Evolutionary conservation across 53 echinoderm and acorn worm genomes (phyloP).

Genomic region (Luidia sarsii): DNA sequence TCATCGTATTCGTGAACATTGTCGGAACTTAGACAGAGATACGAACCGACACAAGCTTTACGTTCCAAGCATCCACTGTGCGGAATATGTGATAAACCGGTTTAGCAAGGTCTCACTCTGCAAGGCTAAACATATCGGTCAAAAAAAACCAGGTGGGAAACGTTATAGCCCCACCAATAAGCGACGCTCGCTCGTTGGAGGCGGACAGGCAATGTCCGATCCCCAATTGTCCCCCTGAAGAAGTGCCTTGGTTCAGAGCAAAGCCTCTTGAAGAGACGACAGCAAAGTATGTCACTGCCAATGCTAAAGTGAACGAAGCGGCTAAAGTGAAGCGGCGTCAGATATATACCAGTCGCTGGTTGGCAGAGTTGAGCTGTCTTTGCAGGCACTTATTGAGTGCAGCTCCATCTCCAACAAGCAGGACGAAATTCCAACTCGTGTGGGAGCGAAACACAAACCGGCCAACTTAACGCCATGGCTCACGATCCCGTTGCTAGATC

Average conservation of each 20-base stretch:
- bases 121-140: background rate
- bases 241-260: constrained; percentile 23
- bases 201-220: constrained; percentile 43
- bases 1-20: constrained; percentile 23
- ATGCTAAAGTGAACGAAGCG: constrained; percentile 15
- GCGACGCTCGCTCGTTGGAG: background rate
- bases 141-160: constrained; percentile 11
- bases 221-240: constrained; percentile 27
- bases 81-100: background rate
- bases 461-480: constrained; percentile 40
- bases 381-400: constrained; percentile 24
- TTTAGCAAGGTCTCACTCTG: constrained; percentile 2
- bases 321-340: constrained; percentile 23
- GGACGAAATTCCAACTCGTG: constrained; percentile 45
- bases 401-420: constrained; percentile 42
- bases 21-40: constrained; percentile 8
- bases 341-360: too few relatives aligned
- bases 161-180: background rate
- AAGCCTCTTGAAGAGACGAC: constrained; percentile 44
- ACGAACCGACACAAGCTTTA: constrained; percentile 35
- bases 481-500: constrained; percentile 24
- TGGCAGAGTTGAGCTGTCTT: background rate
- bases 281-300: constrained; percentile 1
- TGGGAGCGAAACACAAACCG: constrained; percentile 30
- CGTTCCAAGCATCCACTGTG: background rate